Evolutionary conservation across 2,797 vertebrate species (phyloP).

Genomic region (Galago senegalensis): DNA sequence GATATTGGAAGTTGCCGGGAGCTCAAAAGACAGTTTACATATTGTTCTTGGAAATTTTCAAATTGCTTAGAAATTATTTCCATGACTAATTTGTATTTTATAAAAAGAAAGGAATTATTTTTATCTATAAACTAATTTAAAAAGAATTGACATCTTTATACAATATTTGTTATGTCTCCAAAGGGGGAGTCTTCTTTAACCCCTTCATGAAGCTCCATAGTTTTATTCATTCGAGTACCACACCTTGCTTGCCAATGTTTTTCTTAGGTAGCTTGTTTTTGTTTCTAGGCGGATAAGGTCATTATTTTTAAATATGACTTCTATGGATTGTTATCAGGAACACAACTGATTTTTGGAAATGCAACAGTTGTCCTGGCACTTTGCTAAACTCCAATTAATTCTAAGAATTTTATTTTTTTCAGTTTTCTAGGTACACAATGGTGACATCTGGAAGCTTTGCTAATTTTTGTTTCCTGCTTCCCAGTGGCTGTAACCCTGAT

Average conservation of each 20-base stretch:
- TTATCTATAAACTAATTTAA: background rate
- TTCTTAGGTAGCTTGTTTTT: background rate
- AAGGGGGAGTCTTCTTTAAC: background rate
- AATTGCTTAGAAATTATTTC: background rate
- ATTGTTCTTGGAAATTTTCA: background rate
- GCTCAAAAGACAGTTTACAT: background rate
- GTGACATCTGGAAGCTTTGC: background rate
- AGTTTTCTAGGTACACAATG: background rate
- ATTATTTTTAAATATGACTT: background rate
- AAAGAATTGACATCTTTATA: background rate
- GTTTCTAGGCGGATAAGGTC: background rate
- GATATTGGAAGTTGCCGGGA: background rate
- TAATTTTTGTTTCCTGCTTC: background rate
- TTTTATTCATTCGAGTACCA: accelerated
- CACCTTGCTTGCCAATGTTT: no score
- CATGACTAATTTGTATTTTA: background rate
- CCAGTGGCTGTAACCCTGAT: background rate
- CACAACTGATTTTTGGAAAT: background rate
- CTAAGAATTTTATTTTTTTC: background rate
- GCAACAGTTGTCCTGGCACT: background rate
- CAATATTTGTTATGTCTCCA: no score
- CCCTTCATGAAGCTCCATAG: background rate
- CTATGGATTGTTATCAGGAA: background rate
- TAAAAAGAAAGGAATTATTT: background rate
- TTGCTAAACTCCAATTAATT: background rate